Base-by-base conservation (phyloP, 1,140 invertebrate genomes). In the Drosophila subpulchrella region DNA sequence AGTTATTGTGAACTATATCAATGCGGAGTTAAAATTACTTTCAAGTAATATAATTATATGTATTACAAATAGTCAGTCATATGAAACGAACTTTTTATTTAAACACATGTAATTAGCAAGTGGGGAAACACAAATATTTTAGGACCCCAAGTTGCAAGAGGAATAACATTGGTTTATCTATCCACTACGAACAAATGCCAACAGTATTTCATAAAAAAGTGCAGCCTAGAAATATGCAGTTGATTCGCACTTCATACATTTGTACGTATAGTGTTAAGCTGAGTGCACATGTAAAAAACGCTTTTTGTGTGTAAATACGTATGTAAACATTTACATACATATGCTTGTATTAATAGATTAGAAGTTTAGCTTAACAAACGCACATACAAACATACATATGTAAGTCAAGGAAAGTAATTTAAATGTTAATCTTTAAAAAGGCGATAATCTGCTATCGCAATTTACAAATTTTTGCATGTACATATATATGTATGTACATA, bases 1-100 rank as follows among this genome's bases (percentile, higher is more conserved):
- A 61, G 47, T 46, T 6, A 51, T n/a, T 56, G 48, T 20, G 47
- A 48, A 53, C 6, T 30, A 62, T 41, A 48, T 51, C 6, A 39
- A 55, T 34, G 20, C 38, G 8, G 41, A 38, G 53, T 42, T 48
- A 15, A 53, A 34, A 17, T 13, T 56, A 30, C 5, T 24, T 30
- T 7, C 27, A 44, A 59, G 27, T 38, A 32, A 54, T 32, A 38
- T 4, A 13, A 48, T 24, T 27, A 54, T 27, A 24, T 27, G 48
- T 20, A 30, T 38, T 27, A 56, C 6, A 12, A 59, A 41, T 41
- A 12, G 24, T 32, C 13, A 4, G 12, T 47, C 30, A 56, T 32
- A 13, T 48, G 13, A 44, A 54, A 20, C 46, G 7, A 0, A n/a
- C 24, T 5, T 3, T 7, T 8, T 15, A 13, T 10, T 34, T 17